Evolutionary conservation across 2,888 invertebrate genomes (phyloP), one percentile per base, ranked within the genome.

Genomic region (Hypolimnas misippus): DNA sequence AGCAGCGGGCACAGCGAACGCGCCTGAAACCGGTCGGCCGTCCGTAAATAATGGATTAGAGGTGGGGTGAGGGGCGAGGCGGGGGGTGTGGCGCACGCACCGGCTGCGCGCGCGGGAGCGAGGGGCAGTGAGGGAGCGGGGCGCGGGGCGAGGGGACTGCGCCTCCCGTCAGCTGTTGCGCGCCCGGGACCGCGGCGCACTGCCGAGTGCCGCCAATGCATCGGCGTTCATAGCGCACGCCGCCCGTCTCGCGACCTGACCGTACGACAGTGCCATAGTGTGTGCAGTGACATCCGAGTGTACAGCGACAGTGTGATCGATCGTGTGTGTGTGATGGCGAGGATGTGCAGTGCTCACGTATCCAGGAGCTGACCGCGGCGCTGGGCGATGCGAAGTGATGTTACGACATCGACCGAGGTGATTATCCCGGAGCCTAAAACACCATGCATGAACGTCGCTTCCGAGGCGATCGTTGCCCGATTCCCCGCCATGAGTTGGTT

Each of bases 101-200:
- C 82, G 84, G 84, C 83, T 84, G 85, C 84, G 87, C 86, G 85
- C 86, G 76, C 71, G 76, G 73, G 63, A 21, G 58, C 62, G 61
- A 71, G 67, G 73, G 65, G 71, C 69, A 61, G 70, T 5, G 70
- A 76, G 64, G 54, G 63, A 75, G 71, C 71, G 69, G 71, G 69
- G 66, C 61, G 72, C 69, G 74, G 77, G 75, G 74, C 68, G 78
- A 75, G 86, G 82, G 83, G 82, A 74, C 82, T 84, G 89, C 86
- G 88, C 87, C 89, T 89, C 90, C 89, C 88, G 89, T 90, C 91
- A 92, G 91, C 91, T 92, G 91, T 92, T 92, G 91, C 91, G 89
- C 86, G 89, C 78, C 84, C 87, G 87, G 88, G 87, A 87, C 81
- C 85, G 85, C 84, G 81, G 81, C 84, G 75, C 83, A 77, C 78